phyloP scores from a whole-genome alignment of 1,140 invertebrate species.

The Solenopsis fugax region DNA sequence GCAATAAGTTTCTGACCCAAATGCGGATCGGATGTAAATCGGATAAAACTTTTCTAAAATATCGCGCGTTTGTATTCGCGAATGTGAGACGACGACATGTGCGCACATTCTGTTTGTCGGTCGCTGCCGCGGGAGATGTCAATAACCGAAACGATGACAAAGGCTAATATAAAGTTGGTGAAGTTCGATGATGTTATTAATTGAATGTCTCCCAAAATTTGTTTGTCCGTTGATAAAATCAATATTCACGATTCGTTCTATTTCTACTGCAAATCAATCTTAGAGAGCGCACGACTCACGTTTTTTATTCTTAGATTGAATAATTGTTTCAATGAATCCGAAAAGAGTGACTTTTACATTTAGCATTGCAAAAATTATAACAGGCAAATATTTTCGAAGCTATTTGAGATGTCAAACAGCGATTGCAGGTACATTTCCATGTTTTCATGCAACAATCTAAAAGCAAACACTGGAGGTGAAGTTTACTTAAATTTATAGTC shows the following conservation, averaged over 20 bases:
- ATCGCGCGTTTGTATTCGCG: not conserved
- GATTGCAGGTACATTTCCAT: constrained; percentile 1
- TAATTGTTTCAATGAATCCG: not conserved
- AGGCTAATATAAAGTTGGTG: not conserved
- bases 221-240: not conserved
- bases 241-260: not conserved
- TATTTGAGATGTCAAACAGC: constrained; percentile 40
- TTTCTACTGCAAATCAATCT: not conserved
- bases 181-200: constrained; percentile 14
- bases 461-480: not conserved
- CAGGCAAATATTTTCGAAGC: constrained; percentile 28
- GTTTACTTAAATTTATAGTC: constrained; percentile 38
- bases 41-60: constrained; percentile 7
- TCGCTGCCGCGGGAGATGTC: not conserved
- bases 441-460: not conserved
- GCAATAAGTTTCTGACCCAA: not conserved
- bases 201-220: constrained; percentile 14
- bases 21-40: constrained; percentile 25
- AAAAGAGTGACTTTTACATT: not conserved
- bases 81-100: not conserved
- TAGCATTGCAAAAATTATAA: constrained; percentile 16
- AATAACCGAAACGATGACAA: not conserved
- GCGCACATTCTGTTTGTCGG: not conserved
- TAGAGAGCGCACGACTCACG: not conserved
- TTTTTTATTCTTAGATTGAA: not conserved